Evolutionary conservation across 2,888 invertebrate species (phyloP), one percentile per base, ranked within the genome.

Genomic region (Cephus rjabovi): DNA sequence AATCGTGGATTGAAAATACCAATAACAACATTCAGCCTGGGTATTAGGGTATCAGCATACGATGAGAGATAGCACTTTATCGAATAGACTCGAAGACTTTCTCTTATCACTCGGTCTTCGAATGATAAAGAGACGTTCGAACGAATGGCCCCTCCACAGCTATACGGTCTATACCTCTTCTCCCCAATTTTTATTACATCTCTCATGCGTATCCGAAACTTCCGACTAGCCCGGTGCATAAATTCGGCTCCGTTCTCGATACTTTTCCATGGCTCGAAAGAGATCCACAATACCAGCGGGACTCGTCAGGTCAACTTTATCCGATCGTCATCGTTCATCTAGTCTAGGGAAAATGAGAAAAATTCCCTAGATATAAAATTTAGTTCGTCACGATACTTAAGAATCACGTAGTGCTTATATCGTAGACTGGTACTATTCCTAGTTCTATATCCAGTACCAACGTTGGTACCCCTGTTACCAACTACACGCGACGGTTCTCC

Each of bases 21-120:
- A 56, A 56, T 56, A 56, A 23, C 23, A 23, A 56, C 56, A 2
- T 9, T 23, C 9, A 56, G 23, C 0, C 23, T 9, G 56, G 56
- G 9, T 56, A 56, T 56, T 9, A 23, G 31, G 12, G 11, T 71
- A 71, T 71, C 71, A 23, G 74, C 9, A 33, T 74, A 34, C 73
- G 35, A 30, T 73, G 30, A 73, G 78, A 78, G 75, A 76, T 23
- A 75, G 75, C n/a, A 33, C 35, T 76, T 76, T 76, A 76, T 78
- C 76, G 73, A 56, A 69, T 76, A 73, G 75, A 15, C 76, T 34
- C 15, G 71, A 34, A 71, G 71, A 12, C 33, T 71, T 70, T 73
- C 71, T 73, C 73, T 76, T 78, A 78, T 78, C 74, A n/a, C 12
- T 35, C 12, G 71, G 15, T 71, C 34, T 56, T 56, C 1, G 56